Evolutionary conservation across 2,888 invertebrate genomes (phyloP), one percentile per base, ranked within the genome.

Genomic region (Calameuta pallipes): DNA sequence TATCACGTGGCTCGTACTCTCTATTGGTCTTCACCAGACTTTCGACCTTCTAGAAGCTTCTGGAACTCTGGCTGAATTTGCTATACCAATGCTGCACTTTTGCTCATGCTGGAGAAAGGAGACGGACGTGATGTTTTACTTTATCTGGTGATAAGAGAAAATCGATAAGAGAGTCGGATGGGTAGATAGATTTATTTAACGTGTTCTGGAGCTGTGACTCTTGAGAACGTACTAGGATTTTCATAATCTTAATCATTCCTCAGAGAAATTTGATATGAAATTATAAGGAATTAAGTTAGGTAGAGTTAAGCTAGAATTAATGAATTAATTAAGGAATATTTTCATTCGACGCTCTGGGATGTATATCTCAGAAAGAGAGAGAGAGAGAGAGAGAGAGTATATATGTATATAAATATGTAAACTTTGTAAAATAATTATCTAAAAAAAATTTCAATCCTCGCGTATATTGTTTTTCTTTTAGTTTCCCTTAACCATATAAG

Each of bases 361-460:
- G 12, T 0, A 12, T 36, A 36, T 12, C 12, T 3, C 36, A 12
- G 75, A 75, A 41, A 3, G 41, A 3, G n/a, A 15, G 35, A 4
- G 35, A 13, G 35, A 6, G 74, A 69, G 78, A 75, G 75, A 75
- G 69, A 77, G n/a, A 73, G 37, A 31, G 56, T 74, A 71, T 56
- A 56, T 56, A 41, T 11, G 11, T 41, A 56, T 56, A 56, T 36
- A 11, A 36, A 12, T 56, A 37, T 56, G 73, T 41, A 75, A 75
- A 76, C n/a, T 68, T 41, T 77, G 80, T 68, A 76, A 81, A 80
- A 80, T 80, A 78, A 81, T 80, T 80, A 80, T 80, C 75, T 78
- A 78, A 78, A 78, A 81, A 74, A 75, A 71, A 74, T 75, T 78
- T 78, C 75, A 76, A 81, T 80, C 75, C 23, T 23, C 23, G 9